Base-by-base conservation (phyloP, 2,113 vertebrate genomes). In the Ceyx cyanopectus region DNA sequence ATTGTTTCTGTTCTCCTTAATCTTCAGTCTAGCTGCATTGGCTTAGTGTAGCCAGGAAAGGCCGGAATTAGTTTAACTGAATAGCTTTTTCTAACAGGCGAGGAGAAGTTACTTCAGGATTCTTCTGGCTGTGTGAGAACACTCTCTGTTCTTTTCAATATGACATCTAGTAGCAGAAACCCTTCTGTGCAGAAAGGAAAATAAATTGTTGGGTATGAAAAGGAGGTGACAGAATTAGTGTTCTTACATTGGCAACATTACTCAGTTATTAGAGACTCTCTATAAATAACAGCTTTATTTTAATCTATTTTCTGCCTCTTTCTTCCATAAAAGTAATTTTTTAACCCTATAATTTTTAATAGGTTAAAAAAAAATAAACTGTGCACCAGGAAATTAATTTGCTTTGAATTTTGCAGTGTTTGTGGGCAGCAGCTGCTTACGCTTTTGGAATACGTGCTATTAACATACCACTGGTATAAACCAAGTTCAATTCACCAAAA, bases 1-100 rank as follows among this genome's bases (percentile, higher is more conserved):
- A 95, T 96, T 97, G 94, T 98, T 96, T 96, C 89, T 72, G 66
- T 95, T 53, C 74, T 81, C 69, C 74, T 94, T 97, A 90, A 87
- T 96, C 90, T 94, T 97, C 58, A 70, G 76, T 84, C 92, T 94
- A 61, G 68, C 87, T 94, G 70, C 46, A 21, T 30, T 32, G 90
- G 61, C 29, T 79, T 87, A 92, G 58, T 40, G 48, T 91, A 77
- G 60, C 68, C 81, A n/a, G 82, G 73, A 94, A 78, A 84, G 75
- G n/a, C 68, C 87, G 77, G 60, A 87, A 81, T 87, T 76, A 79
- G 79, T 83, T 90, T 78, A 51, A 73, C 65, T 11, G 21, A 54
- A 80, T 67, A 94, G 61, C 60, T 94, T 94, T 54, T 87, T 24
- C 41, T 75, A 81, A 81, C 65, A 74, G 70, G 60, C 16, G 0